phyloP scores from a whole-genome alignment of 2,113 vertebrate genomes.

The Alces alces region DNA sequence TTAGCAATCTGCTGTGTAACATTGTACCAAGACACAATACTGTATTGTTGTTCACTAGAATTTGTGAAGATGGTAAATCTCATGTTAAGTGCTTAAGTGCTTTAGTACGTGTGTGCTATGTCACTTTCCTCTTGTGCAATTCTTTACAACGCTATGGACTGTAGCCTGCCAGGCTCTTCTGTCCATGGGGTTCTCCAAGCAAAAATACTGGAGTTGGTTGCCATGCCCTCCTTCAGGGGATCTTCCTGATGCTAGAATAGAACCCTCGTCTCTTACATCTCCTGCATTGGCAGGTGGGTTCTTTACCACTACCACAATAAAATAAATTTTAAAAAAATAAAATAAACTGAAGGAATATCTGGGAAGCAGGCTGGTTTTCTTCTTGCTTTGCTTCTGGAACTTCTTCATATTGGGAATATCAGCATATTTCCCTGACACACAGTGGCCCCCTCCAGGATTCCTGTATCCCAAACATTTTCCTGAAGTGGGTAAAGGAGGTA shows the following conservation, averaged over 20 bases:
- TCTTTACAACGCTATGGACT: not conserved
- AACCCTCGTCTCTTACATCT: not conserved
- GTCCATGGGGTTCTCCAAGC: not conserved
- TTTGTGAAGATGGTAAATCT: not conserved
- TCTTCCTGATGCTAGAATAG: not conserved
- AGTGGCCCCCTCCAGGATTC: not conserved
- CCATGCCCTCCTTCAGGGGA: not conserved
- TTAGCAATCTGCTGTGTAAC: not conserved
- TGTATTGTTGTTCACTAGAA: not conserved
- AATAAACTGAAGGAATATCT: not conserved
- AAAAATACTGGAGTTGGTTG: not conserved
- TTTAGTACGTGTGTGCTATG: not conserved
- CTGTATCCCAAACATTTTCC: not conserved
- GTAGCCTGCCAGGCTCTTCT: not conserved
- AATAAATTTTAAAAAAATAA: not conserved
- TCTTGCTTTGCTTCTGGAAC: not conserved
- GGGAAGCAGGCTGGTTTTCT: not conserved
- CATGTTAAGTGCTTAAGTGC: not conserved
- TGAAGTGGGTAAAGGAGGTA: not conserved
- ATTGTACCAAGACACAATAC: not conserved
- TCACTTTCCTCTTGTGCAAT: rapidly evolving
- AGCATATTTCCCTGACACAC: not conserved
- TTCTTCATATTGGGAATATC: not conserved
- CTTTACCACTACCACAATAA: not conserved
- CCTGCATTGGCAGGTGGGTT: not conserved